Base-by-base conservation (phyloP, 2,888 invertebrate species). In the Philhelius pedissequus region DNA sequence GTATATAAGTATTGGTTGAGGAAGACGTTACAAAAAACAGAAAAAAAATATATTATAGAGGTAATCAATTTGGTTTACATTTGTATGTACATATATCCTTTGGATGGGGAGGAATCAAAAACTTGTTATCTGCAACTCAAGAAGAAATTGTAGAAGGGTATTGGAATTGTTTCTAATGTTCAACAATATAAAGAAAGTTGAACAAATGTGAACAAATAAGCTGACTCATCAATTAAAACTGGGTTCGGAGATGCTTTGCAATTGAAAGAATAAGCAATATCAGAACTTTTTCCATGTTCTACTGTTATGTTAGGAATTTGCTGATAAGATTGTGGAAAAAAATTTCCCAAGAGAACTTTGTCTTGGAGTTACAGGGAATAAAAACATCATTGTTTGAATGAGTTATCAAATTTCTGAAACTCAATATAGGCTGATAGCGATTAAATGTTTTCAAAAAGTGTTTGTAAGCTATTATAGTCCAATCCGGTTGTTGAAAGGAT, bases 31-130 rank as follows among this genome's bases (percentile, higher is more conserved):
- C 13, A 48, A 48, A 48, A 48, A 6, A 35, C 4, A 35, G 13
- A 1, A 48, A 20, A 48, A 20, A 35, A 35, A 32, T 54, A 38
- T n/a, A 69, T 74, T n/a, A 62, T 83, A 64, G 69, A 56, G 54
- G 78, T 78, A 83, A 83, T 83, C 82, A 83, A 78, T 78, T 66
- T 78, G 64, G 73, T 78, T 78, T 69, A 43, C 56, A 56, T 69
- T 25, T 27, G 8, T 18, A 18, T 56, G n/a, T 71, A 32, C n/a
- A 15, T 25, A 7, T 48, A 0, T 22, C 27, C 38, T 8, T 68
- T 30, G 6, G 20, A 1, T 13, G 30, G 32, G n/a, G 18, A 9
- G 18, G 45, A 32, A 43, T 71, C 20, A 8, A 2, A 52, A 69
- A 69, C 5, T 48, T 50, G 58, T 45, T 50, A 75, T 58, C 32